phyloP scores from a whole-genome alignment of 2,113 vertebrate genomes.

The Callipepla californica region DNA sequence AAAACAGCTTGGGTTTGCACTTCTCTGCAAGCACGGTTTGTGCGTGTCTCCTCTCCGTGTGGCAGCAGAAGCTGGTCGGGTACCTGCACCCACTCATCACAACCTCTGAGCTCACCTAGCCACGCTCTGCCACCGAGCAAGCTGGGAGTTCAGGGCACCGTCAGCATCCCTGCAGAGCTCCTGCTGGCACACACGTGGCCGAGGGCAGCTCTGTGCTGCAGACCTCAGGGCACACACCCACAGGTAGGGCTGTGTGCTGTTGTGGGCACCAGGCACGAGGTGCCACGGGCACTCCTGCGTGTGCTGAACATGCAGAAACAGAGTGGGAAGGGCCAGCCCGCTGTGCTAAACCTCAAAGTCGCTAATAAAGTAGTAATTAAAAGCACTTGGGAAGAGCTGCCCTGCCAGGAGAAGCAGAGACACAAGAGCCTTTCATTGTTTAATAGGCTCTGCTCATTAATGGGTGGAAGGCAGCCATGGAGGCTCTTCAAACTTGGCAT shows the following conservation, averaged over 20 bases:
- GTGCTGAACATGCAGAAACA: neutral
- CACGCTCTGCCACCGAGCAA: accelerated
- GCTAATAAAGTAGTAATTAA: slow-evolving; percentile 60
- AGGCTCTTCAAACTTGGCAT: neutral
- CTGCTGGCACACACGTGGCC: accelerated
- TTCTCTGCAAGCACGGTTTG: accelerated
- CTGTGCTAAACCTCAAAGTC: slow-evolving; percentile 25
- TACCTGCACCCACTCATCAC: accelerated
- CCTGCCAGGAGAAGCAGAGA: slow-evolving; percentile 52
- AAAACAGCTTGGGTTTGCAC: neutral
- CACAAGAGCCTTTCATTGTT: slow-evolving; percentile 57
- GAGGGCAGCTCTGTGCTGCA: neutral
- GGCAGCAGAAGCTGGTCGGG: neutral
- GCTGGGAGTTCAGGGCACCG: neutral
- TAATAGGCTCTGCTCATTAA: slow-evolving; percentile 22
- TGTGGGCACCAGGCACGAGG: neutral
- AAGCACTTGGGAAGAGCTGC: slow-evolving; percentile 56
- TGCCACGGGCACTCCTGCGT: neutral
- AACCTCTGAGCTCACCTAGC: neutral
- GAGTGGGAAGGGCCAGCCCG: neutral
- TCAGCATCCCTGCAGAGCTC: neutral
- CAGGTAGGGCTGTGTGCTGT: neutral
- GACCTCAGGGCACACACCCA: accelerated
- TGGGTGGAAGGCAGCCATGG: neutral
- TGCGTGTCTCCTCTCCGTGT: accelerated